Percentiles rank a stretch among this genome's conserved stretches.
Evolutionary conservation across 2,888 invertebrate genomes (phyloP).

Genomic region (Drosophila eohydei): DNA sequence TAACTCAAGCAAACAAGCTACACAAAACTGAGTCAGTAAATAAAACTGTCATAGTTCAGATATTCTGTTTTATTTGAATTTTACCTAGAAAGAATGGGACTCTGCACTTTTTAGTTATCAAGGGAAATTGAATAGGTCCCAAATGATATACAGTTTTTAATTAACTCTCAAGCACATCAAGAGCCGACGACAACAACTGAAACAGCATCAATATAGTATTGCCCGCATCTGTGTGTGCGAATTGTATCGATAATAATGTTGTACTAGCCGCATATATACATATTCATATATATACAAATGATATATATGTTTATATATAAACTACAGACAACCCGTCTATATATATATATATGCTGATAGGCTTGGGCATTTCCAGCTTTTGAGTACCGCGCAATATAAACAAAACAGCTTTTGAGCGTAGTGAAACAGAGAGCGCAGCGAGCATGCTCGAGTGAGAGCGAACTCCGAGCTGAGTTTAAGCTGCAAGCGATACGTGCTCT

Average conservation of each 20-base stretch:
- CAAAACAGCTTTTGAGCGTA: constrained; percentile 38
- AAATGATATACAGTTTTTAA: constrained; percentile 60
- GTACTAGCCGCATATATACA: constrained; percentile 31
- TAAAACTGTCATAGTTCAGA: not conserved
- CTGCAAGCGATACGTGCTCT: constrained; percentile 24
- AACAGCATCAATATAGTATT: constrained; percentile 40
- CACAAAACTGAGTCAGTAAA: not conserved
- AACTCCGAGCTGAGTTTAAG: constrained; percentile 12
- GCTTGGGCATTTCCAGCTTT: constrained; percentile 76
- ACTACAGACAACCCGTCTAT: constrained; percentile 36
- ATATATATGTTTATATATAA: constrained; percentile 12
- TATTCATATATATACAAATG: constrained; percentile 17
- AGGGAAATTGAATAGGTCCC: constrained; percentile 27
- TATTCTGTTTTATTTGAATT: not conserved
- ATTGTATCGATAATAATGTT: constrained; percentile 46
- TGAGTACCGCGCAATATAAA: constrained; percentile 44
- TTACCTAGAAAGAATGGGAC: not conserved
- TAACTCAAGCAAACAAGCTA: not conserved
- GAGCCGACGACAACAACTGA: constrained; percentile 22
- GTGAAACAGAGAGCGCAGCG: not conserved
- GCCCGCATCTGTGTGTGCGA: not conserved
- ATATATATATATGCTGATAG: constrained; percentile 59
- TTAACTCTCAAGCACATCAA: constrained; percentile 34
- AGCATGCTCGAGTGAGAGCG: constrained; percentile 1
- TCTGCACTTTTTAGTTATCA: constrained; percentile 38